Base-by-base conservation (phyloP, 2,113 vertebrate genomes). In the Chionis minor region DNA sequence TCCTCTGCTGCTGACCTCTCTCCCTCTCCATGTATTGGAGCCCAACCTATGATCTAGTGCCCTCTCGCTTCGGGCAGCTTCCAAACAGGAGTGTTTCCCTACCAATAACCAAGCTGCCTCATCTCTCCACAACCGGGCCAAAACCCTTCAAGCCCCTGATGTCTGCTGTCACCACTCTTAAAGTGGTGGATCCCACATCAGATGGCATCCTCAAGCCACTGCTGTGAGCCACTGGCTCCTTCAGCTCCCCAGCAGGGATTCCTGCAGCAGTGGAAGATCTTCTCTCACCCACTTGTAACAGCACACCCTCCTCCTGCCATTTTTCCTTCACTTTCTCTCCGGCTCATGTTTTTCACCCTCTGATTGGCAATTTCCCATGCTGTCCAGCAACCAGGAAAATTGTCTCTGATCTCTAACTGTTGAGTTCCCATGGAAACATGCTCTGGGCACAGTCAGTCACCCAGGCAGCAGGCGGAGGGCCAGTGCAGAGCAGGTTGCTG, bases 371-470 rank as follows among this genome's bases (percentile, higher is more conserved):
- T 67, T 88, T 94, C 94, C 84, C 19, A 73, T 69, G 94, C 93
- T 92, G 92, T 96, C 96, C 91, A 91, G 90, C 79, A 83, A 95
- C 92, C 83, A 79, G 92, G 95, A 92, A 87, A 74, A 81, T 75
- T 77, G 77, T 77, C 84, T 92, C 67, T 33, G 63, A 82, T 93
- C 79, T 81, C 86, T 19, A 86, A n/a, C 96, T 79, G 86, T 89
- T 45, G 97, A 96, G 98, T 99, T 98, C 96, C 99, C 98, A 98
- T 98, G 98, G 98, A 98, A 98, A 99, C 98, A 52, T 70, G 97
- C 98, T 98, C 98, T 90, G 98, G 97, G 95, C 59, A 96, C 98
- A 97, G 98, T 93, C 98, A 98, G 96, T 98, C 98, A 97, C 85
- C 94, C 98, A 94, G 85, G 86, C 86, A 79, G 87, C 77, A 86